These are phyloP conservation scores for Cynopterus brachyotis DNA, from an alignment of 2,113 vertebrate species.

Conservation along the genomic window DNA sequence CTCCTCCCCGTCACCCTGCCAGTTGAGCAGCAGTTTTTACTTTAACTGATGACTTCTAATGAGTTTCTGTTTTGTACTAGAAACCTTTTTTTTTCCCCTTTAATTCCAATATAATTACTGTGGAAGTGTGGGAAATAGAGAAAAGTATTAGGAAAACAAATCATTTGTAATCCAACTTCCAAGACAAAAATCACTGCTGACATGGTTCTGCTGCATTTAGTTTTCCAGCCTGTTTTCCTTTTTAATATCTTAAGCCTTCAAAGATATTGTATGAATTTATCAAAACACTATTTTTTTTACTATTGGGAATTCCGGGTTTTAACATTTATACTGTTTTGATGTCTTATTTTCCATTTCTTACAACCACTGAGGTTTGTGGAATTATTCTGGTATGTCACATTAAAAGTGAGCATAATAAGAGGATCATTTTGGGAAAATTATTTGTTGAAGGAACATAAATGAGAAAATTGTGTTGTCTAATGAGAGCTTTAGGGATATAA, in stretches of 20 bases:
- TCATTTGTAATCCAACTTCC: not conserved
- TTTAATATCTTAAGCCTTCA: not conserved
- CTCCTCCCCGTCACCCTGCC: rapidly evolving
- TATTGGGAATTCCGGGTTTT: not conserved
- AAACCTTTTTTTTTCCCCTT: not conserved
- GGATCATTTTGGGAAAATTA: constrained; percentile 15
- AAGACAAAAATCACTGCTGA: not conserved
- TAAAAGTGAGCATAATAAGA: not conserved
- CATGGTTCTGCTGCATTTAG: not conserved
- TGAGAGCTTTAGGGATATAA: constrained; percentile 6
- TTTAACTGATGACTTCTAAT: not conserved
- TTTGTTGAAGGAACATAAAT: not conserved
- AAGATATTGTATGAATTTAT: not conserved
- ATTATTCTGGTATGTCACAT: not conserved
- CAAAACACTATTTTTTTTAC: not conserved
- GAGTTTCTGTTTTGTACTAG: not conserved
- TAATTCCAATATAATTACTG: not conserved
- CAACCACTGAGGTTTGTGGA: not conserved
- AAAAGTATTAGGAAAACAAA: not conserved
- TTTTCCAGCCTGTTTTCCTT: not conserved
- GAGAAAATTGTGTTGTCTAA: not conserved
- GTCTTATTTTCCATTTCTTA: constrained; percentile 12
- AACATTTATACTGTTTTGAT: not conserved
- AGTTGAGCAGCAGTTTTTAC: not conserved
- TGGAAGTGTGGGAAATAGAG: not conserved